Conservation (phyloP, 2,888 invertebrate genomes). For the Isoperla grammatica region DNA sequence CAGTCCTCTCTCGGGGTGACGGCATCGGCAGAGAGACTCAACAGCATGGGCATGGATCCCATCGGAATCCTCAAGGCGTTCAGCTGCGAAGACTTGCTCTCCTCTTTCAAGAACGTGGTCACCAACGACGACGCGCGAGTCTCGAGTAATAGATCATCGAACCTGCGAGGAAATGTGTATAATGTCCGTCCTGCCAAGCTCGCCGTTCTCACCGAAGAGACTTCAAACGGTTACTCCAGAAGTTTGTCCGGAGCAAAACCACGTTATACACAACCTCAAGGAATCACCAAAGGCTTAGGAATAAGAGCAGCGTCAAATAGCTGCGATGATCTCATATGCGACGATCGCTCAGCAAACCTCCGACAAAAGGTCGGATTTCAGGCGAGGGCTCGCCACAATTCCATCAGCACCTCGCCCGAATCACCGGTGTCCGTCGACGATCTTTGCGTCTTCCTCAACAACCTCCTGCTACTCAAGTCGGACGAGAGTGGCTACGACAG, state of each 20-base stretch:
- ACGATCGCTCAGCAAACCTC: not conserved
- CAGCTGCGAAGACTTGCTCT: slow-evolving; percentile 38
- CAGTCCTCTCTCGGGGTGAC: slow-evolving; percentile 26
- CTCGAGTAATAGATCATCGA: not conserved
- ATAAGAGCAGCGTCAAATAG: slow-evolving; percentile 16
- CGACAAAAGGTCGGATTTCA: not conserved
- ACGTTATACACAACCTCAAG: not conserved
- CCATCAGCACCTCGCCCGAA: not conserved
- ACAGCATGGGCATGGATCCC: not conserved
- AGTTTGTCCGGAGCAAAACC: not conserved
- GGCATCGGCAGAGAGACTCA: slow-evolving; percentile 18
- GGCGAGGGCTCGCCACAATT: slow-evolving; percentile 3
- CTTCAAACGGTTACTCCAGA: slow-evolving; percentile 8
- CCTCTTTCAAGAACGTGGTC: slow-evolving; percentile 21
- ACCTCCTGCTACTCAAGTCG: slow-evolving; percentile 41
- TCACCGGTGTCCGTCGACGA: slow-evolving; percentile 31
- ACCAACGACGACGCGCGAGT: not conserved
- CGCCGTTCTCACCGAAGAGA: slow-evolving; percentile 36
- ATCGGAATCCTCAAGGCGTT: slow-evolving; percentile 29
- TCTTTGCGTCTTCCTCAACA: slow-evolving; percentile 38
- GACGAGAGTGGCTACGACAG: slow-evolving; percentile 58
- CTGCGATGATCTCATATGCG: slow-evolving; percentile 24
- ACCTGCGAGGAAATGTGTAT: not conserved
- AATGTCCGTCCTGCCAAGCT: slow-evolving; percentile 28
- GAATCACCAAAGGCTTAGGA: not conserved